phyloP scores from a whole-genome alignment of 1,140 invertebrate genomes.

The Chironomus striatipennis region DNA sequence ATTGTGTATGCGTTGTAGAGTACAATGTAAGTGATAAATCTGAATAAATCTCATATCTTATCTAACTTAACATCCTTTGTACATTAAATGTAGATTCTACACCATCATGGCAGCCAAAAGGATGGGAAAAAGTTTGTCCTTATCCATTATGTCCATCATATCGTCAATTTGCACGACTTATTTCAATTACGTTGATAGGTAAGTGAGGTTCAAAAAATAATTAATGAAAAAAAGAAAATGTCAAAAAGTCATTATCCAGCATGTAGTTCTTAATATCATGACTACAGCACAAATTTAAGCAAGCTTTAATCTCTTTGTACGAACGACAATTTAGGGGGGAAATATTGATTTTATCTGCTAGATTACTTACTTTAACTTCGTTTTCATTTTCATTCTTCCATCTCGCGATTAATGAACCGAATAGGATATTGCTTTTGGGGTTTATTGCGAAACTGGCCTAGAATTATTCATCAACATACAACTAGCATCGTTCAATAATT shows the following conservation, averaged over 20 bases:
- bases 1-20: constrained; percentile 38
- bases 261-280: neutral
- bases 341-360: too few relatives aligned
- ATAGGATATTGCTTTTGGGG: too few relatives aligned
- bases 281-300: too few relatives aligned
- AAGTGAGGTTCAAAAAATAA: constrained; percentile 30
- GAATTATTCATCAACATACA: too few relatives aligned
- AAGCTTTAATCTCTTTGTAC: too few relatives aligned
- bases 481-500: too few relatives aligned
- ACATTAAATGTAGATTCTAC: constrained; percentile 41
- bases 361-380: too few relatives aligned
- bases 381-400: too few relatives aligned
- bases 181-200: constrained; percentile 58
- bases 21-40: constrained; percentile 28
- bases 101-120: constrained; percentile 66
- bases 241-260: neutral
- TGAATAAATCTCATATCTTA: neutral
- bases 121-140: constrained; percentile 66
- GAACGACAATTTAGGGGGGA: too few relatives aligned
- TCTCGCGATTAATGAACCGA: too few relatives aligned
- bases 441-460: too few relatives aligned
- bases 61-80: constrained; percentile 52
- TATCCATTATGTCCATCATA: constrained; percentile 73
- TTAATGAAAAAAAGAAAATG: neutral
- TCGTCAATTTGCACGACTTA: constrained; percentile 60